Evolutionary conservation across 2,113 vertebrate genomes (phyloP).

Genomic region (Megaceryle torquata): DNA sequence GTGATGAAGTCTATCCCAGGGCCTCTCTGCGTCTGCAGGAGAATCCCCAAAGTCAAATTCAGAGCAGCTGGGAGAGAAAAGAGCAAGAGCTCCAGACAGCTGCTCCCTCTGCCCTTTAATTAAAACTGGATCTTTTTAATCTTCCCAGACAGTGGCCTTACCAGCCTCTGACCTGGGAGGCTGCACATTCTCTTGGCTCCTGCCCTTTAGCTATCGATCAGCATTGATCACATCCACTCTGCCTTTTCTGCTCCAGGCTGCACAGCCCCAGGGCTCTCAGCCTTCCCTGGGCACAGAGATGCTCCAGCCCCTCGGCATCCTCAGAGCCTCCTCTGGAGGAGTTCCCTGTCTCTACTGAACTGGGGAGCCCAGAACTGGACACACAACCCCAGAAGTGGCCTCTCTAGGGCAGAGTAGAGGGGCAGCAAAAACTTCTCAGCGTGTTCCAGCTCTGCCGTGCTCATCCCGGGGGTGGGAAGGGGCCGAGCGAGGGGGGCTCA

Average conservation of each 20-base stretch:
- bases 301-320: too few relatives aligned
- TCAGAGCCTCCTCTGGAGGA: neutral
- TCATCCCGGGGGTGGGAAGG: neutral
- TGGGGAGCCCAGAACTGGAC: too few relatives aligned
- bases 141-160: neutral
- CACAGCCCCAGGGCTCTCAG: too few relatives aligned
- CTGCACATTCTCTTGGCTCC: neutral
- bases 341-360: too few relatives aligned
- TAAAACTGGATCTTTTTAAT: neutral
- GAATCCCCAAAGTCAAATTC: accelerated
- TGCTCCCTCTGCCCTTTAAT: slow-evolving; percentile 4
- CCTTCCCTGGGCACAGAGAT: too few relatives aligned
- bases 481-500: accelerated
- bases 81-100: neutral
- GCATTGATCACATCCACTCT: too few relatives aligned
- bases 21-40: accelerated
- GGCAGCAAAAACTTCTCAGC: neutral
- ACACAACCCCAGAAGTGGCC: too few relatives aligned
- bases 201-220: too few relatives aligned
- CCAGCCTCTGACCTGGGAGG: neutral
- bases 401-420: too few relatives aligned
- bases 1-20: neutral
- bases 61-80: neutral
- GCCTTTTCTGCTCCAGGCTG: too few relatives aligned
- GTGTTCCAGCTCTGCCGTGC: accelerated